Base-by-base conservation (phyloP, 2,888 invertebrate genomes). In the Cataglyphis albicans region DNA sequence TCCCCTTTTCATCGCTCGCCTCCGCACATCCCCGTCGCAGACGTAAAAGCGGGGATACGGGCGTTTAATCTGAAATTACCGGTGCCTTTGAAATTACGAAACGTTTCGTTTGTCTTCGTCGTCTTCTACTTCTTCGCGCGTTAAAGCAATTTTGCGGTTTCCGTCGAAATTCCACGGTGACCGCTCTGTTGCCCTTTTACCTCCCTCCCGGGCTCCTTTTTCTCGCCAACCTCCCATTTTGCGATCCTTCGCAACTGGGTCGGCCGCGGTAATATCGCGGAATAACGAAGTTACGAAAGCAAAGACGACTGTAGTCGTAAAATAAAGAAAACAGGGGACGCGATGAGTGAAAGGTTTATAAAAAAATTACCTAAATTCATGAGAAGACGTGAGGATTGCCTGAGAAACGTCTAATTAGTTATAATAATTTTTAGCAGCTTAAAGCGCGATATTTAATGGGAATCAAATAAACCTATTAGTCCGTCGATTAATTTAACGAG, bases 11-110 rank as follows among this genome's bases (percentile, higher is more conserved):
- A 15, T 41, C 25, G 25, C 38, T 25, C 57, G n/a, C n/a, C 21
- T 6, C 21, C 35, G 64, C 59, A 4, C n/a, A 55, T 32, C 25
- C 18, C 10, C 6, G 25, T 18, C 15, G 35, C 35, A 25, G 38
- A 32, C 38, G 67, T 57, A n/a, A 75, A 75, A 18, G 75, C n/a
- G 48, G 52, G 55, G 21, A 52, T 75, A 64, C 25, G 65, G 65
- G 25, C 75, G 52, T 75, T 75, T 75, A 75, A 75, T 75, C 52
- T 64, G 52, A 75, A 75, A 75, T 75, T 64, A 75, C 25, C 18
- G 25, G 18, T 25, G 4, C 65, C 75, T 75, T 75, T 75, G 75
- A 75, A n/a, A 32, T 63, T 10, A 4, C 64, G 48, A 25, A 4
- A 75, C 35, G 52, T 75, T 52, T 64, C 32, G 25, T 41, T 38